Evolutionary conservation across 2,888 invertebrate genomes (phyloP), one percentile per base, ranked within the genome.

Genomic region (Dicranocentrus wangi): DNA sequence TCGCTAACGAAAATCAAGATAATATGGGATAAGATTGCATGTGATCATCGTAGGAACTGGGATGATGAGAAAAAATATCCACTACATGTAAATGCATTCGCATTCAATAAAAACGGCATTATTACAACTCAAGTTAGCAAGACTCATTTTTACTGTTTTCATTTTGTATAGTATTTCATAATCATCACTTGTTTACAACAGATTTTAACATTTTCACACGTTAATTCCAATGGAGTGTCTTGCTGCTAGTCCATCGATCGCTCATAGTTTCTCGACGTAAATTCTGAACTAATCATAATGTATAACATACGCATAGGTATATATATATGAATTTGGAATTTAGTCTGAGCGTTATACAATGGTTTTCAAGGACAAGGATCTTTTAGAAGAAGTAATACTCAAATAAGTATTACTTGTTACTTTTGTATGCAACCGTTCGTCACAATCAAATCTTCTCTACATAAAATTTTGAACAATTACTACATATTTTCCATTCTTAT

Each of bases 281-380:
- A 39, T 21, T 72, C 51, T 43, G 51, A 76, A 66, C 27, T 55
- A 51, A 47, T 73, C n/a, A 21, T 68, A 39, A 32, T 23, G 17
- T 71, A 66, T 28, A 75, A 39, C 65, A 58, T 42, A 58, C 53
- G 61, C 60, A 58, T 32, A 42, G 63, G 63, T 58, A 58, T 42
- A 58, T 42, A 51, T 63, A 58, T 32, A 42, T 70, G 63, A 73
- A 69, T 81, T 81, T 63, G 42, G 51, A 75, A 73, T 75, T 79
- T 72, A 63, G 39, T 68, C 81, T 81, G 81, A 81, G 81, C 81
- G 81, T 75, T 55, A n/a, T 81, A 70, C 75, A 76, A 81, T 69
- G 71, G 69, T 65, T 76, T 75, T 65, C 25, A 19, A 60, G 23
- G 32, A 23, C 53, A 42, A 70, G 63, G 63, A 80, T 76, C 65